These are phyloP conservation scores for Leucophora obtusa DNA, from an alignment of 2,888 invertebrate genomes.

Conservation along the genomic window DNA sequence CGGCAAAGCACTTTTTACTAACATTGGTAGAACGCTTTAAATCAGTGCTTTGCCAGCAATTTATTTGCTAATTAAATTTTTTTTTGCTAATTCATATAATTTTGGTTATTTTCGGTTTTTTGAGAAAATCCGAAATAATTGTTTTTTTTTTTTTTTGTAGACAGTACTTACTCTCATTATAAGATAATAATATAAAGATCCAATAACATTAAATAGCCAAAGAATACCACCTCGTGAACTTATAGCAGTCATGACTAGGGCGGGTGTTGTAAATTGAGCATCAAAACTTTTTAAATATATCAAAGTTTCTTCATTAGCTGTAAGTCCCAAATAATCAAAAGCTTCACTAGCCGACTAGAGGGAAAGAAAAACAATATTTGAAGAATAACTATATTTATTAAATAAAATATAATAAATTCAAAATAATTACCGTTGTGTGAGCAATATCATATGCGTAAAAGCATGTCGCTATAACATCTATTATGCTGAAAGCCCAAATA, in stretches of 20 bases:
- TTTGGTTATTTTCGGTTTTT: too few relatives aligned
- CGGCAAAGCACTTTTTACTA: too few relatives aligned
- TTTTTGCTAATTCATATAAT: too few relatives aligned
- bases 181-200: not conserved
- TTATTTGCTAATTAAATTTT: too few relatives aligned
- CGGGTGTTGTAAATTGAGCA: slow-evolving; percentile 30
- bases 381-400: too few relatives aligned
- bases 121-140: not conserved
- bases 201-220: slow-evolving; percentile 34
- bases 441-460: slow-evolving; percentile 25
- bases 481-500: slow-evolving; percentile 7
- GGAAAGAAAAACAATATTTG: not conserved
- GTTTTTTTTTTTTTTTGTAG: not conserved
- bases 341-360: slow-evolving; percentile 24
- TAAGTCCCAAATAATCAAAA: slow-evolving; percentile 25
- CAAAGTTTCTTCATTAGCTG: not conserved
- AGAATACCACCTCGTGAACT: slow-evolving; percentile 28
- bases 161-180: slow-evolving; percentile 1
- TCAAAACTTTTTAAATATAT: slow-evolving; percentile 9
- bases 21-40: too few relatives aligned
- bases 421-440: slow-evolving; percentile 15
- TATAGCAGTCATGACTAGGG: slow-evolving; percentile 29
- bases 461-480: slow-evolving; percentile 29
- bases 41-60: too few relatives aligned
- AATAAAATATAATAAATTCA: not conserved